Evolutionary conservation across 1,140 invertebrate species (phyloP).

Genomic region (Drosophila jambulina): DNA sequence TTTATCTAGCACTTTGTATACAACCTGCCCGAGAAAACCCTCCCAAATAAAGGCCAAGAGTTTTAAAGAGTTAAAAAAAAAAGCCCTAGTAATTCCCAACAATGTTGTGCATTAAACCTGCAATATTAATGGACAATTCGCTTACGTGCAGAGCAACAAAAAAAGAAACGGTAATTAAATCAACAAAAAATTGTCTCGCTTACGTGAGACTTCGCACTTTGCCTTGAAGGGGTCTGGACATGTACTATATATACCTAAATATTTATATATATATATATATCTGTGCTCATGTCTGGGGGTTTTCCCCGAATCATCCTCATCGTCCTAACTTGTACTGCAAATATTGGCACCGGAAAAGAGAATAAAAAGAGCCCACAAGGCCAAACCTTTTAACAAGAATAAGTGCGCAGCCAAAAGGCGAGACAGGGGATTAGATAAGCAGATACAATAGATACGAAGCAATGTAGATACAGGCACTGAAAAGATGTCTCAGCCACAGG

Average conservation of each 20-base stretch:
- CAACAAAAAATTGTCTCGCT: slow-evolving; percentile 37
- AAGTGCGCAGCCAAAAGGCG: slow-evolving; percentile 50
- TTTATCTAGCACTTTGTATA: background rate
- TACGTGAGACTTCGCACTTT: slow-evolving; percentile 60
- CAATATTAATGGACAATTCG: slow-evolving; percentile 4
- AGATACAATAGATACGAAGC: background rate
- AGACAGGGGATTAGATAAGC: slow-evolving; percentile 35
- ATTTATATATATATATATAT: background rate
- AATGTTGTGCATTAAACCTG: slow-evolving; percentile 5
- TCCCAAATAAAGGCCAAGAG: background rate
- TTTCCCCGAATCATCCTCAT: slow-evolving; percentile 19
- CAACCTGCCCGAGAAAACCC: background rate
- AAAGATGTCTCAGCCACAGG: background rate
- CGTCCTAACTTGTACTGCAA: slow-evolving; percentile 47
- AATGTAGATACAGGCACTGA: no score
- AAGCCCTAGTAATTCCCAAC: background rate
- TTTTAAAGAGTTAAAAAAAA: background rate
- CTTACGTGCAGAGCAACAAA: slow-evolving; percentile 16
- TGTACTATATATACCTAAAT: background rate
- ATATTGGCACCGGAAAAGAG: slow-evolving; percentile 56
- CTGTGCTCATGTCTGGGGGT: background rate
- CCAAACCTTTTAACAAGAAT: slow-evolving; percentile 78
- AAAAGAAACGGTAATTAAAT: slow-evolving; percentile 4
- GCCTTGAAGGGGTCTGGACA: slow-evolving; percentile 16
- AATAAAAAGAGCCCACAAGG: slow-evolving; percentile 50